Conservation (phyloP, 2,797 vertebrate species). For the Characodon lateralis region DNA sequence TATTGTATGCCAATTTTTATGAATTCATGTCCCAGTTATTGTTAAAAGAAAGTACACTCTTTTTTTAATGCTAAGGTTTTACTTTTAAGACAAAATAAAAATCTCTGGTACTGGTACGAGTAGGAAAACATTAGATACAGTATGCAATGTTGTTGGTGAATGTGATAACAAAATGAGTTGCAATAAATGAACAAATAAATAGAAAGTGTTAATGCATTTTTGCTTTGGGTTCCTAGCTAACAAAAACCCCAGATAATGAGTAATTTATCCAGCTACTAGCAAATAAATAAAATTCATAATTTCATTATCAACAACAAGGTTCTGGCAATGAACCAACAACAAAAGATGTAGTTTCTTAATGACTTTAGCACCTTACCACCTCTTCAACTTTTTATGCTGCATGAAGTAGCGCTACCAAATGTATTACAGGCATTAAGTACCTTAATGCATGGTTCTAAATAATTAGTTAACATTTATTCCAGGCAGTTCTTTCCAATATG, state of each 20-base stretch:
- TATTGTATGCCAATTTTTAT: neutral
- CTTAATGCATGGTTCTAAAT: too few relatives aligned
- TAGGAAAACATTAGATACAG: too few relatives aligned
- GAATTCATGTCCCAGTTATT: neutral
- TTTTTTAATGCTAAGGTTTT: neutral
- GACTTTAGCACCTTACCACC: neutral
- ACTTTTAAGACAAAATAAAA: neutral
- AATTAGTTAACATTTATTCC: too few relatives aligned
- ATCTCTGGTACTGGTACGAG: neutral
- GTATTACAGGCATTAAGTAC: neutral
- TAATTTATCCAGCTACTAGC: too few relatives aligned
- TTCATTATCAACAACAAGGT: neutral
- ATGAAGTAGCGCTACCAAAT: neutral
- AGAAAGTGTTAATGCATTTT: neutral
- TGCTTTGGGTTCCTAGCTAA: neutral
- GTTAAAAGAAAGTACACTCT: neutral
- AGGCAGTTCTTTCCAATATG: neutral
- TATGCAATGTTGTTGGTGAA: neutral
- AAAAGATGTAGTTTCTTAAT: neutral
- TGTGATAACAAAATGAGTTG: neutral
- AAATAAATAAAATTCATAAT: neutral
- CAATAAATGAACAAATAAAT: neutral
- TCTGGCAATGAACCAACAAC: neutral
- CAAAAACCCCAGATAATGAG: neutral
- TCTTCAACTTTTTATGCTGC: neutral